These are phyloP conservation scores for Acanthis flammea DNA, from an alignment of 2,797 vertebrate species.

Conservation along the genomic window DNA sequence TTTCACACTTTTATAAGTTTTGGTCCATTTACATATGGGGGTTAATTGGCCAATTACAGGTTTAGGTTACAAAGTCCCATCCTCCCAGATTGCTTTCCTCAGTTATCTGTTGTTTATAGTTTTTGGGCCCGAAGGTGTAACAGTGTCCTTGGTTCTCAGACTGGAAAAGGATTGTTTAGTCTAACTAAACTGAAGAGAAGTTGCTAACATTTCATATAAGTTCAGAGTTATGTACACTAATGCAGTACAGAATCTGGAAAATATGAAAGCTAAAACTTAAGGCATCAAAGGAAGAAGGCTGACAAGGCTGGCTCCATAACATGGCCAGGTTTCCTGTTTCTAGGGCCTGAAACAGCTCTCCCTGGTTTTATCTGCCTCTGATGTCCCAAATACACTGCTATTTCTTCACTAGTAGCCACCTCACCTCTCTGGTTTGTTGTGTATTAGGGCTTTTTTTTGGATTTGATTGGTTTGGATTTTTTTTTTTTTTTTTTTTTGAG, in stretches of 20 bases:
- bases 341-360: background rate
- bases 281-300: background rate
- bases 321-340: background rate
- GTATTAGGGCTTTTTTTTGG: rapidly evolving
- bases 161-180: background rate
- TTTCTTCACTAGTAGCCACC: background rate
- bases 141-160: background rate
- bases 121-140: background rate
- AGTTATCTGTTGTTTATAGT: background rate
- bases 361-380: background rate
- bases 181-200: background rate
- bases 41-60: background rate
- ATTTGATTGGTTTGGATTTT: background rate
- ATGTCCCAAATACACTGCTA: background rate
- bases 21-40: background rate
- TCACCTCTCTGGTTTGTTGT: background rate
- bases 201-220: background rate
- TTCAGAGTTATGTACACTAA: background rate
- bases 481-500: background rate
- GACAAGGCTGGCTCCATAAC: background rate
- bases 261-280: background rate
- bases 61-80: background rate
- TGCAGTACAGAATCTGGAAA: background rate
- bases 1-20: background rate
- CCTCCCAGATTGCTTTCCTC: background rate